Conservation (phyloP, 2,113 vertebrate genomes). For the Micronycteris hirsuta region DNA sequence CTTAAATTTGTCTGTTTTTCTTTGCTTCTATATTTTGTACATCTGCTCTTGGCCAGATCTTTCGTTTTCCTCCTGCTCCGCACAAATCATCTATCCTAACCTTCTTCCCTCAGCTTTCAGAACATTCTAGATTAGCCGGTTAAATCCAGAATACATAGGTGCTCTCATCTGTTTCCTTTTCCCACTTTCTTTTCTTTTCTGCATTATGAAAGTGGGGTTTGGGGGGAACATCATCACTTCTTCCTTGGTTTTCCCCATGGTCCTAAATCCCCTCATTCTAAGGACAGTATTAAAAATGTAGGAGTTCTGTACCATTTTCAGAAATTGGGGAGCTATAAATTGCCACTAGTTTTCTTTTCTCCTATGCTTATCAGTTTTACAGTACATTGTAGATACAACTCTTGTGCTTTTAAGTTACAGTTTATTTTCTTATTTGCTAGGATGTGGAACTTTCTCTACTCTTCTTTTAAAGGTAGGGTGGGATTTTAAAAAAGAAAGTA, state of each 20-base stretch:
- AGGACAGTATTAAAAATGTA: neutral
- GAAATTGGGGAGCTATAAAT: neutral
- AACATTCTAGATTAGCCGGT: neutral
- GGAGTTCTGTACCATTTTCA: neutral
- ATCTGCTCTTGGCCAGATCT: neutral
- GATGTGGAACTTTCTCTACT: neutral
- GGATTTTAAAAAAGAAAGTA: neutral
- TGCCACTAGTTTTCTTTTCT: neutral
- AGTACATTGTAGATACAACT: neutral
- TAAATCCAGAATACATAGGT: neutral
- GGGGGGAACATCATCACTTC: neutral
- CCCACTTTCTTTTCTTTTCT: neutral
- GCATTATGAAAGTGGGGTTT: neutral
- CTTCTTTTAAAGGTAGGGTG: neutral
- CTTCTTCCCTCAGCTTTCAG: neutral
- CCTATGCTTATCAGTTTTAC: neutral
- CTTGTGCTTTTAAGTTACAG: neutral
- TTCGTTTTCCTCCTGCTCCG: neutral
- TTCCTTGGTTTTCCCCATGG: neutral
- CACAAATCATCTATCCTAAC: neutral
- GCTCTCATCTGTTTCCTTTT: neutral
- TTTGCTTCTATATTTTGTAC: neutral
- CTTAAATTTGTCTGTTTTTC: neutral
- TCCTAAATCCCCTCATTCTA: neutral
- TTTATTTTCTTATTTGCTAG: slow-evolving; percentile 19